Evolutionary conservation across 2,888 invertebrate genomes (phyloP), one percentile per base, ranked within the genome.

Genomic region (Euproctis similis): DNA sequence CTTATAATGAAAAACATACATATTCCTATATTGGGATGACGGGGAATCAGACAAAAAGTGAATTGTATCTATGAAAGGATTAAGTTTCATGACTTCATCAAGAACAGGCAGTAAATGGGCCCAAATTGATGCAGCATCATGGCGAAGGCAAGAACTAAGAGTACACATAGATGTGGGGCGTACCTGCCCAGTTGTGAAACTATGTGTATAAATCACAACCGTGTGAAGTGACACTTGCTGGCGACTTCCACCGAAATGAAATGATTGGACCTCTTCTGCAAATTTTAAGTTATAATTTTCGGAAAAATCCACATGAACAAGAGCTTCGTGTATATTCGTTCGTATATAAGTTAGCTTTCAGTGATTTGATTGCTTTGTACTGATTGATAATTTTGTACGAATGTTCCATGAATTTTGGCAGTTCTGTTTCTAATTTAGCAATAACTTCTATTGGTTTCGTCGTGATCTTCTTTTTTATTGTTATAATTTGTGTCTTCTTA

Each of bases 161-260:
- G 22, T 23, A 9, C 28, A 28, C 4, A 28, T 3, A 9, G 28
- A 28, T 14, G 26, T 37, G 7, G 46, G 40, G 1, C 7, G 23
- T n/a, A 42, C 21, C 9, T 7, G 2, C 10, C 43, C 46, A 2
- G 17, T 20, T 17, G 9, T 3, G 29, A 35, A 37, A 16, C 31
- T 26, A 16, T 43, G 39, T 3, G 42, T 39, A 17, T 46, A 46
- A 8, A 27, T 12, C 1, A 52, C 47, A 11, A 32, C 27, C n/a
- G 50, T 48, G 23, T 50, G 46, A 12, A 45, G 26, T 9, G 36
- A 28, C 2, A 48, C 33, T 36, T 48, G 46, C 16, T 37, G 35
- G 4, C 44, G 26, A 11, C 39, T 45, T 4, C 42, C 42, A 5
- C 42, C 46, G 18, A 52, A 49, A 33, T 49, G 46, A 8, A 41